phyloP scores from a whole-genome alignment of 2,113 vertebrate genomes.

The Hystrix brachyura region DNA sequence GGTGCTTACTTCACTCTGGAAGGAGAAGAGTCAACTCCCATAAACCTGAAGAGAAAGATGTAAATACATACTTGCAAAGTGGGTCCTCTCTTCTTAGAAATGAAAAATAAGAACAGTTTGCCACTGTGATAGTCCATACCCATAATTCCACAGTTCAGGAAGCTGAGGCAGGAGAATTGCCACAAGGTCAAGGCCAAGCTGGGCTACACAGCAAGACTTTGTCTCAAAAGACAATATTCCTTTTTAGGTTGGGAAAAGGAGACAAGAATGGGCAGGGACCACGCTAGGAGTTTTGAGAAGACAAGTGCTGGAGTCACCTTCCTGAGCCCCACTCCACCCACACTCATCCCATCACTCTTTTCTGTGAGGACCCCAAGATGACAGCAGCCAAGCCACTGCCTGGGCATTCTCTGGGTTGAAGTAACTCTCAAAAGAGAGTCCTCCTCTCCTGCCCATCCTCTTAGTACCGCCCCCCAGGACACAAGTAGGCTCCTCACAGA shows the following conservation, averaged over 20 bases:
- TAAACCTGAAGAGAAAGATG: conserved; percentile 5
- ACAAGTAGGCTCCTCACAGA: not conserved
- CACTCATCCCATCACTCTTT: accelerated
- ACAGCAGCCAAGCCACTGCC: not conserved
- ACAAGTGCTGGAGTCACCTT: not conserved
- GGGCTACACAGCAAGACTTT: not conserved
- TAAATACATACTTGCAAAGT: not conserved
- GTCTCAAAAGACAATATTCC: not conserved
- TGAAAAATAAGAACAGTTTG: not conserved
- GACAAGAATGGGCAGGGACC: not conserved
- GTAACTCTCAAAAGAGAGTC: not conserved
- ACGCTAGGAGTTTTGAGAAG: not conserved
- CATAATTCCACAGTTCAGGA: not conserved
- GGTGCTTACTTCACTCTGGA: not conserved
- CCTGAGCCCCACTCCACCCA: not conserved
- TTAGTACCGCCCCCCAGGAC: not conserved
- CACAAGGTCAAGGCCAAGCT: not conserved
- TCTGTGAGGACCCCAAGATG: not conserved
- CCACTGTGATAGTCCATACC: not conserved
- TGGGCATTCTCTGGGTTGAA: not conserved
- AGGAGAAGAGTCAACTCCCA: not conserved
- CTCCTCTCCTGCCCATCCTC: not conserved
- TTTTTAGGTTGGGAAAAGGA: not conserved
- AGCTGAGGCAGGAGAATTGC: not conserved
- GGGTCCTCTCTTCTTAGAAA: conserved; percentile 26